A percentile compares a stretch with the other conserved stretches of the same genome.
phyloP scores from a whole-genome alignment of 2,113 vertebrate genomes.

The Notothenia coriiceps region DNA sequence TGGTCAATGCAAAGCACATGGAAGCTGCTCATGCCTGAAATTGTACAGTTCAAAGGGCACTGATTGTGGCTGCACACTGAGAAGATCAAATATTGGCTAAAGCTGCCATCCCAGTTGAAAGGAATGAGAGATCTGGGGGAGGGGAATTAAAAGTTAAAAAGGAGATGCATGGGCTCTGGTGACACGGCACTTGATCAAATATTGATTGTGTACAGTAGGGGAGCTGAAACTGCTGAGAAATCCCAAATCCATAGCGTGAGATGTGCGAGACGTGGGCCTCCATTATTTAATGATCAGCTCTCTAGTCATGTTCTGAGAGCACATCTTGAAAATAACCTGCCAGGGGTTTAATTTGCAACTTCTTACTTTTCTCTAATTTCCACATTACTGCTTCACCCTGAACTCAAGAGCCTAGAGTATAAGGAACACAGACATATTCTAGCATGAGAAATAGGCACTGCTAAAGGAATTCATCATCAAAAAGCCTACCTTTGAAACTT shows the following conservation, averaged over 20 bases:
- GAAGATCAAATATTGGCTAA: slow-evolving; percentile 74
- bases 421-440: slow-evolving; percentile 41
- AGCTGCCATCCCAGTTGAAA: slow-evolving; percentile 45
- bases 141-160: slow-evolving; percentile 62
- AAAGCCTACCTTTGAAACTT: slow-evolving; percentile 36
- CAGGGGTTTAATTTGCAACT: slow-evolving; percentile 72
- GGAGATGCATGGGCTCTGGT: slow-evolving; percentile 41
- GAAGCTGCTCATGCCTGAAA: slow-evolving; percentile 48
- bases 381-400: slow-evolving; percentile 59
- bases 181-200: slow-evolving; percentile 74
- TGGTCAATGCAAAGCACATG: slow-evolving; percentile 10
- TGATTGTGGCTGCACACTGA: slow-evolving; percentile 43
- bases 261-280: slow-evolving; percentile 50
- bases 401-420: slow-evolving; percentile 42
- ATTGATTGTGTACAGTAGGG: slow-evolving; percentile 73
- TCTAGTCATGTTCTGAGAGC: slow-evolving; percentile 49
- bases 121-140: slow-evolving; percentile 45
- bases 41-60: slow-evolving; percentile 62
- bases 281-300: slow-evolving; percentile 75
- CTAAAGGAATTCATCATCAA: slow-evolving; percentile 55
- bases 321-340: slow-evolving; percentile 58
- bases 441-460: slow-evolving; percentile 47
- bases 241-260: slow-evolving; percentile 59
- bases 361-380: slow-evolving; percentile 66
- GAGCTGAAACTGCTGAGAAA: slow-evolving; percentile 70